A percentile compares a stretch with the other conserved stretches of the same genome.
Conservation (phyloP, 2,797 vertebrate species). For the Peromyscus melanophrys region DNA sequence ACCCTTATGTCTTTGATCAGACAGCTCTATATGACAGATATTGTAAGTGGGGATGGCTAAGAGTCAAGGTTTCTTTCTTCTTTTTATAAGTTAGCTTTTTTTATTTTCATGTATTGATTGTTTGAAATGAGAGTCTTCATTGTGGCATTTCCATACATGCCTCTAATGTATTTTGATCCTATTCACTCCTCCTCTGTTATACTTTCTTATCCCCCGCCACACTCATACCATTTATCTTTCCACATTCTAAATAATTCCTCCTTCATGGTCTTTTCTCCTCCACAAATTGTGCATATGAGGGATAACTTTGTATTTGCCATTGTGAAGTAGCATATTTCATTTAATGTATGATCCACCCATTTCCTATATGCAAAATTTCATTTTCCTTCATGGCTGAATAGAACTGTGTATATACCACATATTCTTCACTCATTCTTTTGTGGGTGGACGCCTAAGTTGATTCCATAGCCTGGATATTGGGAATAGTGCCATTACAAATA, state of each 20-base stretch:
- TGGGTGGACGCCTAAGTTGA: not conserved
- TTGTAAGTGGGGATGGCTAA: not conserved
- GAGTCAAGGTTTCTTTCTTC: not conserved
- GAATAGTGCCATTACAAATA: not conserved
- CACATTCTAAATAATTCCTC: not conserved
- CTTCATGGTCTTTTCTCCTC: not conserved
- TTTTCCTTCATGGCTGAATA: not conserved
- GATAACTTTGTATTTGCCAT: not conserved
- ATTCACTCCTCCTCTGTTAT: not conserved
- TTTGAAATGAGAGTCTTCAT: not conserved
- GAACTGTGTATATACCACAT: not conserved
- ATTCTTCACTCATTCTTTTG: not conserved
- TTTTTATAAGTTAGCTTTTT: not conserved
- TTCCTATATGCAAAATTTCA: not conserved
- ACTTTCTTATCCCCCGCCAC: not conserved
- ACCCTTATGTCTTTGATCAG: not conserved
- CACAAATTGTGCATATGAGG: not conserved
- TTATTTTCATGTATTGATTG: not conserved
- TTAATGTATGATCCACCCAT: not conserved
- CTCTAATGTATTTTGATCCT: not conserved
- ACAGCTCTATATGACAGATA: not conserved
- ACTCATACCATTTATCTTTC: not conserved
- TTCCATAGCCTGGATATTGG: not conserved
- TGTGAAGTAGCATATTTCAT: not conserved
- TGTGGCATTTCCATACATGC: not conserved